Evolutionary conservation across 2,888 invertebrate genomes (phyloP), one percentile per base, ranked within the genome.

Genomic region (Salpingus planirostris): DNA sequence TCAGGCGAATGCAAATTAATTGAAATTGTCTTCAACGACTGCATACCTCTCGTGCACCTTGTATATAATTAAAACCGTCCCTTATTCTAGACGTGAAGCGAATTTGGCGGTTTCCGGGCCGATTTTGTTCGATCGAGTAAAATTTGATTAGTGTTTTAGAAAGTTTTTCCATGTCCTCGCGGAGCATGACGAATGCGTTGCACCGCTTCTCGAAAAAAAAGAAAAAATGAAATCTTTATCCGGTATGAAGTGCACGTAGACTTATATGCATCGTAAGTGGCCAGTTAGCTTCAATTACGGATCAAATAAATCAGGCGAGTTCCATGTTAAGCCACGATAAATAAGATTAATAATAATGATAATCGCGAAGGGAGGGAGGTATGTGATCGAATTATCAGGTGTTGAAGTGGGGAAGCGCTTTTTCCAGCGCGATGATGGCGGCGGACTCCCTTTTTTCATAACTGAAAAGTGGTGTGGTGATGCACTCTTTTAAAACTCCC

Each of bases 1-100:
- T n/a, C n/a, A n/a, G n/a, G n/a, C 56, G 52, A 50, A 60, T 60
- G 60, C 59, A 57, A 60, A 60, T 60, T 59, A 60, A 60, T 59
- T 59, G 55, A 59, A 60, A 59, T 59, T 59, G 57, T 54, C 50
- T 48, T 45, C 49, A 56, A 54, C 55, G 51, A 55, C 52, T 47
- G 52, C 52, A 44, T 49, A 50, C 44, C 50, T 50, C 52, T 51
- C 49, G 45, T 52, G 49, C 47, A 51, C 50, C 52, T 51, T 53
- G n/a, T n/a, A n/a, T n/a, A n/a, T n/a, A n/a, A n/a, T n/a, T n/a
- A n/a, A n/a, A n/a, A n/a, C n/a, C n/a, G n/a, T n/a, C n/a, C n/a
- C n/a, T n/a, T n/a, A n/a, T n/a, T n/a, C n/a, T n/a, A n/a, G n/a
- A n/a, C n/a, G n/a, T n/a, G n/a, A n/a, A n/a, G n/a, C n/a, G n/a